Evolutionary conservation across 2,797 vertebrate genomes (phyloP).

Genomic region (Cuculus canorus): DNA sequence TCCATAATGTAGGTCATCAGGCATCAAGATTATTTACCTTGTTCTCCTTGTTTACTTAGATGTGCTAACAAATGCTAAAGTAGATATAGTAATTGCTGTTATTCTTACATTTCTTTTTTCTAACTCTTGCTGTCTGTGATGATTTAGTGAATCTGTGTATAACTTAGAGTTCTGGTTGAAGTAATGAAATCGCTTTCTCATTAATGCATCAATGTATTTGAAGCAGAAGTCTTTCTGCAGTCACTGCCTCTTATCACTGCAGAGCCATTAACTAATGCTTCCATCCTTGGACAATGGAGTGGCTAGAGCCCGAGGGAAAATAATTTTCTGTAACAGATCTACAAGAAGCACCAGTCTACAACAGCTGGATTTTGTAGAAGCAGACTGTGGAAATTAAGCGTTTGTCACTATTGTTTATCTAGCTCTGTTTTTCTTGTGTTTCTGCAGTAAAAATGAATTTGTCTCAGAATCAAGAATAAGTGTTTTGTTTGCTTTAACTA

Average conservation of each 20-base stretch:
- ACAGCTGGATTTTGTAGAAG: conserved; percentile 6
- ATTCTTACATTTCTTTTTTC: neutral
- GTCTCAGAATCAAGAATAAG: neutral
- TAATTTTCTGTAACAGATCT: neutral
- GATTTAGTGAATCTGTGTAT: neutral
- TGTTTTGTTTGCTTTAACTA: neutral
- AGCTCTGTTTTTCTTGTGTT: neutral
- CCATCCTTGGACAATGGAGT: neutral
- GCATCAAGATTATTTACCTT: neutral
- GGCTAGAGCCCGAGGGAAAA: neutral
- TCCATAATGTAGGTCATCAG: neutral
- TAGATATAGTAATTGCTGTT: neutral
- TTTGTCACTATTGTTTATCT: neutral
- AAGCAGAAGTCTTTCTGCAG: neutral
- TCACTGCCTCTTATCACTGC: conserved; percentile 1
- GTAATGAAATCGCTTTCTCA: conserved; percentile 13
- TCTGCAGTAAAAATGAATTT: neutral
- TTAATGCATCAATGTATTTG: neutral
- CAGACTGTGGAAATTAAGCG: neutral
- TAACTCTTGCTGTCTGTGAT: neutral
- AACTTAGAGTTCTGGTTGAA: conserved; percentile 1
- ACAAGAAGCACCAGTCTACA: neutral
- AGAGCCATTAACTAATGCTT: conserved; percentile 35
- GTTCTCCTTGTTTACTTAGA: neutral
- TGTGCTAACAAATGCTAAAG: neutral